Evolutionary conservation across 2,888 invertebrate genomes (phyloP).

Genomic region (Polydrusus tereticollis): DNA sequence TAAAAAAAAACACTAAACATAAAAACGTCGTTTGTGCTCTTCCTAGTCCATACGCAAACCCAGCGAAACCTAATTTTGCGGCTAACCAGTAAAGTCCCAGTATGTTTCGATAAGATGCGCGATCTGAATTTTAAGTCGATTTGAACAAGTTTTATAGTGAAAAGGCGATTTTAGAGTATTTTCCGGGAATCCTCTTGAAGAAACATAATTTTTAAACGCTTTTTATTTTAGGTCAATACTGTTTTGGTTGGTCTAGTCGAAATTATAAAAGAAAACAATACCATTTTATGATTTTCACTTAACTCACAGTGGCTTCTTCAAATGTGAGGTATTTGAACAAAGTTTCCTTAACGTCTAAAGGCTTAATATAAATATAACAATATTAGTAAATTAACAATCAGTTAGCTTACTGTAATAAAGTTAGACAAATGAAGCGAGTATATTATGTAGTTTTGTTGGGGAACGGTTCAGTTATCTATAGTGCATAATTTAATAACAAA

Average conservation of each 20-base stretch:
- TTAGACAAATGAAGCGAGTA: no score
- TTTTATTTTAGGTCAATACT: background rate
- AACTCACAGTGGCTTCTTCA: no score
- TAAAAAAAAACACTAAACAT: background rate
- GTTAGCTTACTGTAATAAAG: no score
- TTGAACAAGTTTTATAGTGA: constrained; percentile 20
- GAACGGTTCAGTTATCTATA: no score
- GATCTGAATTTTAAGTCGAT: constrained; percentile 38
- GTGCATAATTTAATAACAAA: no score
- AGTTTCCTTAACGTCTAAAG: no score
- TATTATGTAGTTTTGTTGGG: no score
- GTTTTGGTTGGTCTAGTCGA: background rate
- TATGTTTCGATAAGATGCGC: constrained; percentile 44
- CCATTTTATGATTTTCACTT: no score
- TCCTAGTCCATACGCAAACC: constrained; percentile 21
- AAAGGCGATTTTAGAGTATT: constrained; percentile 24
- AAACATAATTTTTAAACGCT: background rate
- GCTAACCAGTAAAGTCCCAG: constrained; percentile 34
- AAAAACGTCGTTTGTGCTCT: constrained; percentile 20
- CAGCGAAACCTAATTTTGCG: constrained; percentile 39
- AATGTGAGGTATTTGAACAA: no score
- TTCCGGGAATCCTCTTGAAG: background rate
- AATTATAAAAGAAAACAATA: background rate
- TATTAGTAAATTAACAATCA: no score
- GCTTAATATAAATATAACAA: no score